Percentiles rank a stretch among this genome's conserved stretches.
phyloP scores from a whole-genome alignment of 2,888 invertebrate genomes.

The Xylota segnis region DNA sequence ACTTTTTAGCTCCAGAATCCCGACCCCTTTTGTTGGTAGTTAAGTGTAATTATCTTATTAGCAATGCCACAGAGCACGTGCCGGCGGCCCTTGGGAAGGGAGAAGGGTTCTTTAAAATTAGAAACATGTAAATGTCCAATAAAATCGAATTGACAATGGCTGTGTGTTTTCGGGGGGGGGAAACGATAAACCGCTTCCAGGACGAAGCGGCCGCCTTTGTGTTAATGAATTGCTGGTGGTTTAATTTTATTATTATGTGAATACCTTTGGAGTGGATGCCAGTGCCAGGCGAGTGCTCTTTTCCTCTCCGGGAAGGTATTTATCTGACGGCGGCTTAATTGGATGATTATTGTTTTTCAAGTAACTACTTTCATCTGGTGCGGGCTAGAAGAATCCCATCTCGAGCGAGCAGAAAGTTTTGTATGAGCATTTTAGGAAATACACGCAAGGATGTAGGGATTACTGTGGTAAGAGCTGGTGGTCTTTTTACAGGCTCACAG shows the following conservation, averaged over 20 bases:
- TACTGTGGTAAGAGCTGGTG: too few species aligned
- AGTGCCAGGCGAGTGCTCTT: constrained; percentile 2
- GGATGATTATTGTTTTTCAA: constrained; percentile 1
- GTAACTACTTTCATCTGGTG: neutral
- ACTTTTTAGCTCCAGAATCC: neutral
- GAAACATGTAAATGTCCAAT: constrained; percentile 38
- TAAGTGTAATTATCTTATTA: constrained; percentile 48
- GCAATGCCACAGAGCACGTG: constrained; percentile 8
- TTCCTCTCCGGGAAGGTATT: neutral
- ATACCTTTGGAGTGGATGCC: constrained; percentile 17
- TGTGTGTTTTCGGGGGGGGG: neutral
- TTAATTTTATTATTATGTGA: constrained; percentile 26
- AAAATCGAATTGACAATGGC: constrained; percentile 22
- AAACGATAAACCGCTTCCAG: constrained; percentile 8
- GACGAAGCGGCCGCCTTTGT: neutral
- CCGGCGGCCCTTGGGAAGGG: neutral
- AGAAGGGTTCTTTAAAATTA: constrained; percentile 11
- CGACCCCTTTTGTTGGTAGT: neutral
- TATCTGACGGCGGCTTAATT: neutral
- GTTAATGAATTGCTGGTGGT: constrained; percentile 30
- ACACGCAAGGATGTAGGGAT: too few species aligned
- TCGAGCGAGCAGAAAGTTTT: too few species aligned
- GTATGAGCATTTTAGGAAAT: too few species aligned
- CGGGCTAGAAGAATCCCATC: too few species aligned
- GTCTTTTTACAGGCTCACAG: too few species aligned